Conservation (phyloP, 2,113 vertebrate genomes). For the Psophia crepitans region DNA sequence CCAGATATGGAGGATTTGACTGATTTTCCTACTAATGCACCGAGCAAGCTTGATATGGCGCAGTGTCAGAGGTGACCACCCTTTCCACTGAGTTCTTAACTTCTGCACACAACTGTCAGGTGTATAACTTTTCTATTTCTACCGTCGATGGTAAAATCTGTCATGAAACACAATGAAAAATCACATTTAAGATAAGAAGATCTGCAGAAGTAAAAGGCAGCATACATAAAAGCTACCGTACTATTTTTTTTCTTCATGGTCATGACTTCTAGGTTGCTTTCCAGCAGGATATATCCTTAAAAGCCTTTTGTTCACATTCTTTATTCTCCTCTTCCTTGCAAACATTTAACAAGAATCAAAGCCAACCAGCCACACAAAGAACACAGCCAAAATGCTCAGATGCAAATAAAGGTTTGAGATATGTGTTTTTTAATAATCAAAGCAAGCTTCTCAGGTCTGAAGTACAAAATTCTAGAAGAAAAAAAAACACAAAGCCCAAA, state of each 20-base stretch:
- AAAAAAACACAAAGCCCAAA: not conserved
- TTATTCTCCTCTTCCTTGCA: slow-evolving; percentile 34
- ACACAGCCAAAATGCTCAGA: not conserved
- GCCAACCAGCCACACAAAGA: not conserved
- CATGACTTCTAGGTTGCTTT: slow-evolving; percentile 20
- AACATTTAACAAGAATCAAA: slow-evolving; percentile 46
- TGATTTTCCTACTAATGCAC: not conserved
- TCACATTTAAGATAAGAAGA: slow-evolving; percentile 14
- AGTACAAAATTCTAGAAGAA: not conserved
- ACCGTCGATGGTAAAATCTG: not conserved
- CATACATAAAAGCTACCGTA: not conserved
- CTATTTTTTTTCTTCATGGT: not conserved
- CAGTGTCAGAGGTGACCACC: not conserved
- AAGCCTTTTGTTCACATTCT: slow-evolving; percentile 31
- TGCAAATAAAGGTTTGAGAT: slow-evolving; percentile 32
- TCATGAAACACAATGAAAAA: slow-evolving; percentile 9
- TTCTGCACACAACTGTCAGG: not conserved
- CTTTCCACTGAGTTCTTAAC: not conserved
- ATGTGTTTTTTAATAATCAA: not conserved
- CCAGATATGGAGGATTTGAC: not conserved
- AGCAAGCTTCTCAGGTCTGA: not conserved
- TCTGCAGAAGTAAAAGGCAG: slow-evolving; percentile 23
- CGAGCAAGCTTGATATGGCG: not conserved
- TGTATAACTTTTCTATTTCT: slow-evolving; percentile 15
- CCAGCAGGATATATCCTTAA: slow-evolving; percentile 26